phyloP scores from a whole-genome alignment of 2,113 vertebrate genomes.

The Corythoichthys intestinalis region DNA sequence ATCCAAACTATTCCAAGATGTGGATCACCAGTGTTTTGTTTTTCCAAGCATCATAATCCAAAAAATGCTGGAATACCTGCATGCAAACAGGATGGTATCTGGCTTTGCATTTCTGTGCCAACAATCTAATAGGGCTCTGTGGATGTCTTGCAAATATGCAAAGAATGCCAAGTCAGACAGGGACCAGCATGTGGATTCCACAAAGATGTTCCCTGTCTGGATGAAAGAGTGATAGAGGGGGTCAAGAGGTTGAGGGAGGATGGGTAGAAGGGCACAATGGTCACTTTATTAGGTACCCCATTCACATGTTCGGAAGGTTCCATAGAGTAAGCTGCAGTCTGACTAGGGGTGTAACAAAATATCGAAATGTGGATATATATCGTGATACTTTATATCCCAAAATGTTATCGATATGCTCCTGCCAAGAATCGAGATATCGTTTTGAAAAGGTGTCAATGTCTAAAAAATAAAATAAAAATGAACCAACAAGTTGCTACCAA shows the following conservation, averaged over 20 bases:
- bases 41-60: background rate
- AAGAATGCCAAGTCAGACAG: constrained; percentile 67
- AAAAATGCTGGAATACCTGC: background rate
- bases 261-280: background rate
- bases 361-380: too few relatives aligned
- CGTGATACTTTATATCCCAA: too few relatives aligned
- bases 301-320: background rate
- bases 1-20: background rate
- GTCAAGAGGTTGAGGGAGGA: background rate
- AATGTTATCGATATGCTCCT: too few relatives aligned
- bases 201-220: constrained; percentile 64
- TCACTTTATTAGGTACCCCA: background rate
- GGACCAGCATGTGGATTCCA: constrained; percentile 52
- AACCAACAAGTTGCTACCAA: too few relatives aligned
- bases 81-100: background rate
- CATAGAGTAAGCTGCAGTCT: background rate
- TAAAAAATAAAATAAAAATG: too few relatives aligned
- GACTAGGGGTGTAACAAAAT: background rate
- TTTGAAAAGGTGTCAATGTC: too few relatives aligned
- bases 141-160: constrained; percentile 48
- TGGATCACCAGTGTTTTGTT: background rate
- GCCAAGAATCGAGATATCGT: too few relatives aligned
- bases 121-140: constrained; percentile 2
- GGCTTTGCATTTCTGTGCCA: constrained; percentile 11
- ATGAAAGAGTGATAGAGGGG: constrained; percentile 18